Evolutionary conservation across 2,113 vertebrate species (phyloP).

Genomic region (Todiramphus saurophagus): DNA sequence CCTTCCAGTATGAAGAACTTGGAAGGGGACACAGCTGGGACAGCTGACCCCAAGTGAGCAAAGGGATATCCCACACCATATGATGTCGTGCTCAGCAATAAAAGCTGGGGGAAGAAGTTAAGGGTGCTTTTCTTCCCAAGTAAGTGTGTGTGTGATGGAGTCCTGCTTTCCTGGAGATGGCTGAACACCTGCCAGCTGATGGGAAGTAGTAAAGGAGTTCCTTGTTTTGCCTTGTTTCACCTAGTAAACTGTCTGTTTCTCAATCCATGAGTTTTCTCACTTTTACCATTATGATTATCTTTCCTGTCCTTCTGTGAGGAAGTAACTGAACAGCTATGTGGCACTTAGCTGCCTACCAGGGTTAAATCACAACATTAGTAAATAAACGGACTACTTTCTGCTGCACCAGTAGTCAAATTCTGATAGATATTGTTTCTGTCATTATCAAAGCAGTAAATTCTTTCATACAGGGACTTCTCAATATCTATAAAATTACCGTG

Average conservation of each 20-base stretch:
- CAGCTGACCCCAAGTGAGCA: not conserved
- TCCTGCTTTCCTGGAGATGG: not conserved
- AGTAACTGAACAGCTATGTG: not conserved
- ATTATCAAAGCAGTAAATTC: not conserved
- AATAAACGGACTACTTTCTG: not conserved
- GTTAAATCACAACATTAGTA: not conserved
- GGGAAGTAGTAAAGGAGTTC: not conserved
- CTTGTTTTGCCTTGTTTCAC: not conserved
- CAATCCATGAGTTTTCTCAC: not conserved
- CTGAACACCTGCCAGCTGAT: not conserved
- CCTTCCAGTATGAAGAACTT: not conserved
- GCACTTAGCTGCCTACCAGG: not conserved
- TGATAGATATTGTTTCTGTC: not conserved
- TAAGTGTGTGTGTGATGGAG: fast-evolving
- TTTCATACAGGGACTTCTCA: not conserved
- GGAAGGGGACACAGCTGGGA: not conserved
- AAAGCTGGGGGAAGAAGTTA: not conserved
- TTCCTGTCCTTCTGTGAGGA: not conserved
- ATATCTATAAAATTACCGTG: not conserved
- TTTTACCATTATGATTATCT: not conserved
- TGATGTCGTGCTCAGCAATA: fast-evolving
- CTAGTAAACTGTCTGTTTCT: not conserved
- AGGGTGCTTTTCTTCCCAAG: not conserved
- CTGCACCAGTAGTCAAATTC: not conserved
- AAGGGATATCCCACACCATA: not conserved